phyloP scores from a whole-genome alignment of 1,140 invertebrate species.

The Drosophila sulfurigaster region DNA sequence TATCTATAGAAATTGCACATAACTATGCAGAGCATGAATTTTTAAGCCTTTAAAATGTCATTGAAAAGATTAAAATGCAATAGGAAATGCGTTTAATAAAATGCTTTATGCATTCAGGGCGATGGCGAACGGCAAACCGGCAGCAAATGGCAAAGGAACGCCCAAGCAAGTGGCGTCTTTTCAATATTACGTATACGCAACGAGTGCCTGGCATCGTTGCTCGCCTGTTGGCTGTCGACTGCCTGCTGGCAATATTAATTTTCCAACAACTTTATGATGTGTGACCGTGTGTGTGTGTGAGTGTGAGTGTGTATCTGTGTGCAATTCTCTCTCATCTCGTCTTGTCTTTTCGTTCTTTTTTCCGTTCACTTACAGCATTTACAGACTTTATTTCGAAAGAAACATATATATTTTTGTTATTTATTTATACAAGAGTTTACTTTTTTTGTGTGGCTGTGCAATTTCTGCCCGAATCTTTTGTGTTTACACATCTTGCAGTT shows the following conservation, averaged over 20 bases:
- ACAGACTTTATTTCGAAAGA: constrained; percentile 58
- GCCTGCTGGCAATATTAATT: constrained; percentile 69
- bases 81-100: constrained; percentile 59
- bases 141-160: constrained; percentile 29
- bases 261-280: constrained; percentile 67
- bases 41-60: constrained; percentile 29
- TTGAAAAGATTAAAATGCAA: constrained; percentile 40
- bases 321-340: constrained; percentile 5
- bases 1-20: constrained; percentile 16
- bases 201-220: constrained; percentile 20
- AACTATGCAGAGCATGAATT: constrained; percentile 17
- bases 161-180: constrained; percentile 41
- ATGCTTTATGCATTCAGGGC: constrained; percentile 46
- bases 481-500: constrained; percentile 43
- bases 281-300: constrained; percentile 44
- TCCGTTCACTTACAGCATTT: constrained; percentile 32
- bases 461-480: constrained; percentile 31
- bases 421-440: constrained; percentile 50
- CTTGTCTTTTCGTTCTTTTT: constrained; percentile 2
- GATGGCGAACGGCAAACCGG: background rate
- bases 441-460: constrained; percentile 14
- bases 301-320: background rate
- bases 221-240: constrained; percentile 43
- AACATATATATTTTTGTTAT: constrained; percentile 57
- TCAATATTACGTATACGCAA: constrained; percentile 67